Evolutionary conservation across 2,797 vertebrate species (phyloP).

Genomic region (Halcyon leucocephala): DNA sequence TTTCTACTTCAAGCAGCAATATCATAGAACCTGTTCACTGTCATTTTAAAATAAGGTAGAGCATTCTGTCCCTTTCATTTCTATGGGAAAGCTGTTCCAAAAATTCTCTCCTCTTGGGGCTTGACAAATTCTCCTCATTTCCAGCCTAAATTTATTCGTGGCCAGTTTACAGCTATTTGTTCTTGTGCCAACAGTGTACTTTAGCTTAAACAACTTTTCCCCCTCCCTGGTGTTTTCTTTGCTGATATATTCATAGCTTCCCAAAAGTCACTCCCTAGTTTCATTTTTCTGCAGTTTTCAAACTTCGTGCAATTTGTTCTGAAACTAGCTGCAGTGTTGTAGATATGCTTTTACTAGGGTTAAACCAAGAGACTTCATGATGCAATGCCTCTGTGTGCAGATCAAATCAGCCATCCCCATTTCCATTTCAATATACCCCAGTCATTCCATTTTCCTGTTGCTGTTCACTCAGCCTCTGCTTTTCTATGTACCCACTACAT

Average conservation of each 20-base stretch:
- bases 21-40: neutral
- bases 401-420: neutral
- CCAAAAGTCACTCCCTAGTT: neutral
- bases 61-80: neutral
- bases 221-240: neutral
- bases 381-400: neutral
- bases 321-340: neutral
- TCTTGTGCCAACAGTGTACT: conserved; percentile 20
- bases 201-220: conserved; percentile 15
- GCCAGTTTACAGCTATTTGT: conserved; percentile 25
- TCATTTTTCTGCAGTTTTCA: neutral
- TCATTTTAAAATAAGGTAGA: conserved; percentile 1
- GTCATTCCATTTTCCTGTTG: neutral
- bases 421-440: neutral
- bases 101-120: neutral
- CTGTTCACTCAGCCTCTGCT: neutral
- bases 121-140: conserved; percentile 26
- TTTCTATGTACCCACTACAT: neutral
- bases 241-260: neutral
- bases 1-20: conserved; percentile 24
- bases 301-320: neutral
- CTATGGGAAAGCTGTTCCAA: conserved; percentile 36
- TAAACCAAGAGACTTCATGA: neutral
- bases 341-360: neutral
- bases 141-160: conserved; percentile 32